Conservation (phyloP, 2,113 vertebrate genomes). For the Xerus inauris region DNA sequence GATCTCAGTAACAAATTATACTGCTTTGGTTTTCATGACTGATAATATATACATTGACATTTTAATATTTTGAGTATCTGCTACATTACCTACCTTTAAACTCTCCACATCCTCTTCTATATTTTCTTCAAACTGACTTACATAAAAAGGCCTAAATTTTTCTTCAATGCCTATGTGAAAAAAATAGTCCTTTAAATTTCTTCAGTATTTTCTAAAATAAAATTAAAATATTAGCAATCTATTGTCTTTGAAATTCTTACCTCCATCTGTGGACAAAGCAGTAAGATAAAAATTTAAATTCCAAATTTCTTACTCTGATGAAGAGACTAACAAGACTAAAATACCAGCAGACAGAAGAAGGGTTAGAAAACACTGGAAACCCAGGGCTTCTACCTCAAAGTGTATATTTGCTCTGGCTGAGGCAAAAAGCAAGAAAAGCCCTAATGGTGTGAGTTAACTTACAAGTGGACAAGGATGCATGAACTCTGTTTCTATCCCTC, state of each 20-base stretch:
- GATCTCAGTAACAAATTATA: not conserved
- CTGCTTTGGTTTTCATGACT: not conserved
- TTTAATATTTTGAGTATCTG: constrained; percentile 9
- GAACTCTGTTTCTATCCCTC: not conserved
- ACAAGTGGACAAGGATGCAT: not conserved
- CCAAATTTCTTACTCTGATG: not conserved
- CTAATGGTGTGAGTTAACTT: too few species aligned
- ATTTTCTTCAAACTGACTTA: constrained; percentile 77
- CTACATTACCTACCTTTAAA: constrained; percentile 88
- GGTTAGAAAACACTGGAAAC: not conserved
- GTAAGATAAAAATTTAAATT: constrained; percentile 27
- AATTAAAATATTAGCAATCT: constrained; percentile 1
- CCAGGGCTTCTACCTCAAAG: not conserved
- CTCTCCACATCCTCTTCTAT: constrained; percentile 88
- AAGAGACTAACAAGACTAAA: not conserved
- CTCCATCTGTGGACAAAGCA: not conserved
- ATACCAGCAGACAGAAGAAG: not conserved
- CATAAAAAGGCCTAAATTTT: constrained; percentile 90
- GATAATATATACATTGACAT: not conserved
- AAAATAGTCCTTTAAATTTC: constrained; percentile 66
- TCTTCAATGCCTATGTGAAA: constrained; percentile 88
- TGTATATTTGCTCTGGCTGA: not conserved
- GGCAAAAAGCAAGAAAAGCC: not conserved
- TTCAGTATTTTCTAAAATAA: constrained; percentile 39
- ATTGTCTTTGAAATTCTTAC: constrained; percentile 25